Percentiles rank a stretch among this genome's conserved stretches.
phyloP scores from a whole-genome alignment of 2,888 invertebrate genomes.

The Caradrina clavipalpis region DNA sequence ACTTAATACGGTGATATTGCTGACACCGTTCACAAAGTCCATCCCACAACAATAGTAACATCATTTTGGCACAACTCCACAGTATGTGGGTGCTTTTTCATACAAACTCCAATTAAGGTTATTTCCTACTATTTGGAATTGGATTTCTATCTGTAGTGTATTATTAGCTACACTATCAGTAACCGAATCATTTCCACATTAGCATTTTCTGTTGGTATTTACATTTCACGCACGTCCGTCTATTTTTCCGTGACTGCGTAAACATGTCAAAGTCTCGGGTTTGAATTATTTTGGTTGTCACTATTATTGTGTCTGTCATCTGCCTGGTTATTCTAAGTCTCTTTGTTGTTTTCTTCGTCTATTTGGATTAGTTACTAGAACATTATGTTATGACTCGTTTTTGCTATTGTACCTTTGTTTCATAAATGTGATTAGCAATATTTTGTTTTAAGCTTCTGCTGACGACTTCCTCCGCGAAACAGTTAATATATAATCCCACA shows the following conservation, averaged over 20 bases:
- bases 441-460: no score
- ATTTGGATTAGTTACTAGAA: background rate
- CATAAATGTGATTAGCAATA: no score
- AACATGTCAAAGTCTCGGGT: background rate
- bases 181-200: slow-evolving; percentile 38
- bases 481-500: no score
- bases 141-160: slow-evolving; percentile 44
- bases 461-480: no score
- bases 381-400: background rate
- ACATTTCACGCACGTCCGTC: slow-evolving; percentile 31
- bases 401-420: background rate
- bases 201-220: slow-evolving; percentile 28
- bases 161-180: slow-evolving; percentile 52
- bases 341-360: slow-evolving; percentile 6
- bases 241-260: slow-evolving; percentile 23
- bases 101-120: slow-evolving; percentile 43
- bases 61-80: slow-evolving; percentile 32
- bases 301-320: background rate
- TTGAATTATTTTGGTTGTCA: slow-evolving; percentile 3
- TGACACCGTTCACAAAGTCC: slow-evolving; percentile 3
- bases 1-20: background rate
- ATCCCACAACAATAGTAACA: slow-evolving; percentile 5
- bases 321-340: background rate
- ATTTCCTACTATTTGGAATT: slow-evolving; percentile 54
- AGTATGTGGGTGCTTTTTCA: slow-evolving; percentile 54